These are phyloP conservation scores for Anoplopoma fimbria DNA, from an alignment of 2,113 vertebrate species.

Conservation along the genomic window DNA sequence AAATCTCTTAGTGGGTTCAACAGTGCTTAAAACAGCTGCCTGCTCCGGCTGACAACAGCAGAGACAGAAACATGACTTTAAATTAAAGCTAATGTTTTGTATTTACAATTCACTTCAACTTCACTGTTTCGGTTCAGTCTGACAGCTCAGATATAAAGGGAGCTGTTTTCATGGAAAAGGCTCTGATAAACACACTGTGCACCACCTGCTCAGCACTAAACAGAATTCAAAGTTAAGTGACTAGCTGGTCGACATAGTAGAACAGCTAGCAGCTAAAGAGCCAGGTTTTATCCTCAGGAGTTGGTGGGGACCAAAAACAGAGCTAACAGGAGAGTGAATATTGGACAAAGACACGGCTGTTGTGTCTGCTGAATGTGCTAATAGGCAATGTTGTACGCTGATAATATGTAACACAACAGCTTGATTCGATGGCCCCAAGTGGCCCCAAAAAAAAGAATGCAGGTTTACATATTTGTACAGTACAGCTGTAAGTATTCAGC, in stretches of 20 bases:
- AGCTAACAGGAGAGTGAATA: not conserved
- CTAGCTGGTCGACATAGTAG: not conserved
- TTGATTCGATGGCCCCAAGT: not conserved
- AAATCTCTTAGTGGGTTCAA: too few species aligned
- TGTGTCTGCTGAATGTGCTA: not conserved
- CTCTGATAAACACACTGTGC: too few species aligned
- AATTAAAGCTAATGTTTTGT: too few species aligned
- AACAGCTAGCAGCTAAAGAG: not conserved
- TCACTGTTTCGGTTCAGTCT: too few species aligned
- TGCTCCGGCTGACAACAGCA: too few species aligned
- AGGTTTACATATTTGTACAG: not conserved
- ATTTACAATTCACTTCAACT: too few species aligned
- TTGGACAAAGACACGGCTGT: not conserved
- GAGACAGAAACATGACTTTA: too few species aligned
- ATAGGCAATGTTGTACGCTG: not conserved
- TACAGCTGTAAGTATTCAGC: not conserved
- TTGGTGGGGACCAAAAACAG: not conserved
- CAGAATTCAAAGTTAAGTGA: not conserved
- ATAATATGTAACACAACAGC: not conserved
- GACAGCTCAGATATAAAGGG: too few species aligned
- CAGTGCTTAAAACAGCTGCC: too few species aligned
- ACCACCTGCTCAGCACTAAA: too few species aligned
- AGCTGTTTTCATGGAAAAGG: too few species aligned
- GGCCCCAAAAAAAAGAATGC: not conserved
- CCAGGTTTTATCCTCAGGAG: not conserved